Evolutionary conservation across 37 sponge, comb jelly and placozoan species (phyloP), one percentile per base, ranked within the genome.

Genomic region (Sycon ciliatum): DNA sequence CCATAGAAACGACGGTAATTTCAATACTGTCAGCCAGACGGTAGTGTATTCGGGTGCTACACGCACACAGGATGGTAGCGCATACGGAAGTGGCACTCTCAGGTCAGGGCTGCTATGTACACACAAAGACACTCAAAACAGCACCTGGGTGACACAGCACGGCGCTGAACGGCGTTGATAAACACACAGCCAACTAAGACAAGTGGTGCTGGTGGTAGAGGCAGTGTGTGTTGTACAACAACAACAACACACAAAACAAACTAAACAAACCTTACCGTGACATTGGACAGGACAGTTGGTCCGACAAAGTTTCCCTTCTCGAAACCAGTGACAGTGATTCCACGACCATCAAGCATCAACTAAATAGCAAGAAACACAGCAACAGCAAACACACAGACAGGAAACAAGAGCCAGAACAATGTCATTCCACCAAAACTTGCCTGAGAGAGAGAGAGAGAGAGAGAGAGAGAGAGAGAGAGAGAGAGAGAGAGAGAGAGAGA

Each of bases 221-320:
- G n/a, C n/a, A n/a, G n/a, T n/a, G n/a, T n/a, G n/a, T n/a, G n/a
- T n/a, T n/a, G n/a, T n/a, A n/a, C n/a, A n/a, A n/a, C n/a, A n/a
- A n/a, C n/a, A 42, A 42, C 63, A 30, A 60, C 7, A 22, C 7
- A 30, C 16, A 22, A 11, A 60, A 60, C 27, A 30, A 60, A 24
- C 63, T 60, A 76, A 32, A 27, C 42, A 32, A 13, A 27, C 33
- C 67, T 39, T n/a, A 82, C 83, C 78, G 78, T 87, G 7, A 95
- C 92, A 13, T 88, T 84, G 53, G 79, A 38, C 32, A 95, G 72
- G 34, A 95, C 75, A 32, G 98, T 91, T 1, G 98, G 98, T 4
- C 86, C 89, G 0, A 95, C 98, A 79, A 95, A 95, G 74, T 95
- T 95, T 3, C 98, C 98, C 56, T 87, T 85, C 78, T 95, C 92